These are phyloP conservation scores for Melolontha melolontha DNA, from an alignment of 2,888 invertebrate species.

Conservation along the genomic window DNA sequence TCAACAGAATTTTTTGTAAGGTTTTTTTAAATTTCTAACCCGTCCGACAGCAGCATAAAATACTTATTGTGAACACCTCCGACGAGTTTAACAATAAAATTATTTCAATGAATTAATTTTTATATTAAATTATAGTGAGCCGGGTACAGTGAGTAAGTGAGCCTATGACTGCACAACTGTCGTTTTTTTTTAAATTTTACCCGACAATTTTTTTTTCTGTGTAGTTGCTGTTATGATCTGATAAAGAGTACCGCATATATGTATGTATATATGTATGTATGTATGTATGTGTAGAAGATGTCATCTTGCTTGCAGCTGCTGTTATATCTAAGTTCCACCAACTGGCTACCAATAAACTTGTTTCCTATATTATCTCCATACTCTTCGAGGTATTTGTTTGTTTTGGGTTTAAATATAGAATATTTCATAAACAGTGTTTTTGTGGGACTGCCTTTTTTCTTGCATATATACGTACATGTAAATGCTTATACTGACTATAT, in stretches of 20 bases:
- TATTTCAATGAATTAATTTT: slow-evolving; percentile 46
- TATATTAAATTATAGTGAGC: slow-evolving; percentile 52
- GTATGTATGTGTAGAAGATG: slow-evolving; percentile 43
- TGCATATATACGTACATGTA: slow-evolving; percentile 13
- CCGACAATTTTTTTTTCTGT: slow-evolving; percentile 42
- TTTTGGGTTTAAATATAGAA: slow-evolving; percentile 41
- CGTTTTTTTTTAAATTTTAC: slow-evolving; percentile 35
- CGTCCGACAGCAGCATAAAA: slow-evolving; percentile 22
- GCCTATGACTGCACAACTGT: slow-evolving; percentile 48
- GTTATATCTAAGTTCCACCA: slow-evolving; percentile 47
- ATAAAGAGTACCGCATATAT: slow-evolving; percentile 43
- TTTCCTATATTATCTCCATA: slow-evolving; percentile 42
- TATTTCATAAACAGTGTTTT: slow-evolving; percentile 39
- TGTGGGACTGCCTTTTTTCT: slow-evolving; percentile 12
- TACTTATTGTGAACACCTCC: slow-evolving; percentile 41
- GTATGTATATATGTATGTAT: slow-evolving; percentile 25
- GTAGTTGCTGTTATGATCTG: slow-evolving; percentile 50
- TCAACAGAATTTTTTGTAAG: slow-evolving; percentile 46
- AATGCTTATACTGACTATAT: slow-evolving; percentile 4
- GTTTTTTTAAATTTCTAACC: slow-evolving; percentile 34
- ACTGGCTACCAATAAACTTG: slow-evolving; percentile 49
- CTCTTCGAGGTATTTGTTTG: slow-evolving; percentile 41
- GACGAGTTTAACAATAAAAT: slow-evolving; percentile 40
- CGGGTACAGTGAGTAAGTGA: slow-evolving; percentile 20
- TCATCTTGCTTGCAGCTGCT: slow-evolving; percentile 51